Evolutionary conservation across 2,797 vertebrate genomes (phyloP).

Genomic region (Heterohyrax brucei): DNA sequence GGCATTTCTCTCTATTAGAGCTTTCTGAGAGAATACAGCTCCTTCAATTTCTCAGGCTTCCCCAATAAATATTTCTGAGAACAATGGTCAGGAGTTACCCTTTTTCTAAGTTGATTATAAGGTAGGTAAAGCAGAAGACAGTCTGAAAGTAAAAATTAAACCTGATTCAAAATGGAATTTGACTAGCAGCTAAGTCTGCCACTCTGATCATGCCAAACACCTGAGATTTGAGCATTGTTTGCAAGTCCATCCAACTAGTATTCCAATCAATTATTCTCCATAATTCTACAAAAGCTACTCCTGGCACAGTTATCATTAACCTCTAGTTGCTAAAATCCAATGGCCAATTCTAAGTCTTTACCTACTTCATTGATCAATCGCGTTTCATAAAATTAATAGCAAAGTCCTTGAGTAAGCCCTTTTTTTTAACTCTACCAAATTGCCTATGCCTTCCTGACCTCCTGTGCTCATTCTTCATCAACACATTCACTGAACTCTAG

Average conservation of each 20-base stretch:
- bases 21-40: too few relatives aligned
- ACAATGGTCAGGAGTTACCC: too few relatives aligned
- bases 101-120: too few relatives aligned
- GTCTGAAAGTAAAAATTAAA: too few relatives aligned
- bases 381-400: background rate
- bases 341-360: background rate
- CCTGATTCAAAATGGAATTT: too few relatives aligned
- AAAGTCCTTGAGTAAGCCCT: background rate
- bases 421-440: background rate
- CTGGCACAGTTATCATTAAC: background rate
- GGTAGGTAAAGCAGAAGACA: too few relatives aligned
- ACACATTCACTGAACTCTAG: background rate
- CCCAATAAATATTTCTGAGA: too few relatives aligned
- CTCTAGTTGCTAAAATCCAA: background rate
- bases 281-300: background rate
- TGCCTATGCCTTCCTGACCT: background rate
- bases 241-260: background rate
- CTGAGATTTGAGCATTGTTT: too few relatives aligned
- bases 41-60: too few relatives aligned
- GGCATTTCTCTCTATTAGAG: too few relatives aligned
- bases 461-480: background rate
- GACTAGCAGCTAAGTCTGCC: too few relatives aligned
- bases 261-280: background rate
- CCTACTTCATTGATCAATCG: background rate
- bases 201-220: too few relatives aligned